Evolutionary conservation across 2,888 invertebrate species (phyloP).

Genomic region (Acronicta aceris): DNA sequence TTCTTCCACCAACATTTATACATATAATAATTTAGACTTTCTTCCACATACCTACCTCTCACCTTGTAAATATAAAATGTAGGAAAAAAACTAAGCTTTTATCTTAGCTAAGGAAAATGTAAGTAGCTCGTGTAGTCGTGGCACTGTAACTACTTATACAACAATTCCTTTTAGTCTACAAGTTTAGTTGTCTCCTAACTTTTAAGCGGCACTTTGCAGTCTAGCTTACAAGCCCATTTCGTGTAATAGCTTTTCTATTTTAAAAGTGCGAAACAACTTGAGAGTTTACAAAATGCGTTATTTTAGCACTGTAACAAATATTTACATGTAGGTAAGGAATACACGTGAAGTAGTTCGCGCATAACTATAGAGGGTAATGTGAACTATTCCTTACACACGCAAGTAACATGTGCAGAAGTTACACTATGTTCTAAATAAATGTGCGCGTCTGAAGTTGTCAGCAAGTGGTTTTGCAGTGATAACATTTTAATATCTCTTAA

Average conservation of each 20-base stretch:
- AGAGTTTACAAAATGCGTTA: conserved; percentile 19
- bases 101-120: conserved; percentile 16
- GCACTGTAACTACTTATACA: conserved; percentile 39
- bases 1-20: no score
- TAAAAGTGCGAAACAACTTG: conserved; percentile 31
- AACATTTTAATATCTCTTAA: no score
- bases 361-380: conserved; percentile 39
- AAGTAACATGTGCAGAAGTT: conserved; percentile 15
- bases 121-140: conserved; percentile 4
- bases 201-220: conserved; percentile 47
- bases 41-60: no score
- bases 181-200: conserved; percentile 43
- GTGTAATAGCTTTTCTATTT: conserved; percentile 43
- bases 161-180: conserved; percentile 36
- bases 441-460: no score
- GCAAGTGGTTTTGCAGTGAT: no score
- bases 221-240: conserved; percentile 39
- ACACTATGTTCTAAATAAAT: background rate
- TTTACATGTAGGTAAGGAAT: conserved; percentile 25
- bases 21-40: no score
- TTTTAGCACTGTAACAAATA: conserved; percentile 2
- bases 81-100: background rate
- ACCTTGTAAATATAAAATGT: background rate
- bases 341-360: conserved; percentile 33
- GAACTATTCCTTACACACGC: conserved; percentile 7